A percentile compares a stretch with the other conserved stretches of the same genome.
These are phyloP conservation scores for Porites cylindrica DNA, from an alignment of 92 coral and sea anemone species.

Conservation along the genomic window DNA sequence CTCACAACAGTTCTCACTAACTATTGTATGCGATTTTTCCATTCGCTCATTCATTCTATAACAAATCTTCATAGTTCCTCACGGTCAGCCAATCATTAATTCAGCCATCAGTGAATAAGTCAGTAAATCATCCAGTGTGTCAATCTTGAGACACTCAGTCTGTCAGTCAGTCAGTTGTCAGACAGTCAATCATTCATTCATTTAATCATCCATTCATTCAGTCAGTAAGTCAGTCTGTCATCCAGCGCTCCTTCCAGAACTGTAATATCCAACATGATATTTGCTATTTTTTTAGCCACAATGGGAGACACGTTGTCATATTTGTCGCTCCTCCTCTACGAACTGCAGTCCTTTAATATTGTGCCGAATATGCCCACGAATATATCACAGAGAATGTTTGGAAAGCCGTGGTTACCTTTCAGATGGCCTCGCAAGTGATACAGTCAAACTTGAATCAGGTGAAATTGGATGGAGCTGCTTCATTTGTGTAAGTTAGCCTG, in stretches of 20 bases:
- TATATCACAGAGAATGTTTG: conserved; percentile 68
- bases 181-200: not conserved
- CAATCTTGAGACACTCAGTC: not conserved
- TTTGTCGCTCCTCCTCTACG: conserved; percentile 32
- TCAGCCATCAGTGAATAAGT: not conserved
- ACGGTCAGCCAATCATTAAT: not conserved
- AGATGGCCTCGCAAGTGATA: conserved; percentile 21
- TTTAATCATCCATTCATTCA: not conserved
- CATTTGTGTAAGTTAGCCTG: conserved; percentile 49
- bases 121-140: not conserved
- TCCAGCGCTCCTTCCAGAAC: too few species aligned
- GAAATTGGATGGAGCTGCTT: conserved; percentile 75
- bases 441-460: conserved; percentile 33
- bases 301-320: conserved; percentile 45
- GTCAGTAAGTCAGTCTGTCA: not conserved
- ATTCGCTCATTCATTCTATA: too few species aligned
- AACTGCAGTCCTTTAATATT: not conserved
- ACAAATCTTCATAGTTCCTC: not conserved
- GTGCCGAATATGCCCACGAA: conserved; percentile 64
- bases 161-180: conserved; percentile 6
- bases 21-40: too few species aligned
- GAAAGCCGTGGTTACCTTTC: conserved; percentile 63
- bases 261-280: not conserved
- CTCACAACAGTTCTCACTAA: too few species aligned
- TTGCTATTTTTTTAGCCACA: conserved; percentile 2